Evolutionary conservation across 2,888 invertebrate species (phyloP), one percentile per base, ranked within the genome.

Genomic region (Xanthia icteritia): DNA sequence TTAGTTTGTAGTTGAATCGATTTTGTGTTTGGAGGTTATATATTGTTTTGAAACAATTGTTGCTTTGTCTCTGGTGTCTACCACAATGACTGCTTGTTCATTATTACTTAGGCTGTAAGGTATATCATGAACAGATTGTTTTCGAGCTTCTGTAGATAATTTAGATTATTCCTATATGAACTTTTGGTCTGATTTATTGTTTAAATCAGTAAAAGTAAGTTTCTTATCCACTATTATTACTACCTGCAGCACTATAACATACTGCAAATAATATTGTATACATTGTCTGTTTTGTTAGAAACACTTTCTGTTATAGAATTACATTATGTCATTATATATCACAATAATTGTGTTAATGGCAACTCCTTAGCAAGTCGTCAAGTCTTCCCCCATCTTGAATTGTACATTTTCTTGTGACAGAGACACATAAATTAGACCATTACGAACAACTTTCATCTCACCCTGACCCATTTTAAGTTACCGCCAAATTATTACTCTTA

Each of bases 401-500:
- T 39, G 23, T 4, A 23, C 17, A 36, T 13, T 54, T 74, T 17
- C 36, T 23, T 74, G 36, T 23, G 11, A 39, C 48, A 27, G 11
- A 48, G n/a, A 36, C 20, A 23, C 5, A 17, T 72, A 11, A 36
- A 27, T 45, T 27, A 23, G 39, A 65, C 11, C 4, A 36, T 39
- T 8, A 23, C 11, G 20, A 60, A 67, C 27, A 64, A 36, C 68
- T 8, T 45, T 56, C 17, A 45, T n/a, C 27, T 63, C n/a, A 17
- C 36, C 39, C 36, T 51, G 45, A 63, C 61, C 83, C 58, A 27
- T 56, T 83, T 73, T 63, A 48, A 65, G 63, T 54, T 71, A 74
- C 20, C 15, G n/a, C 42, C 15, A 54, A 81, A 84, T 76, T 75
- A 84, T 80, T 75, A 61, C 73, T 69, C 45, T 48, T 61, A 80